A percentile compares a stretch with the other conserved stretches of the same genome.
These are phyloP conservation scores for Brachionus asplanchnoidis DNA, from an alignment of 1,140 invertebrate genomes.

Conservation along the genomic window DNA sequence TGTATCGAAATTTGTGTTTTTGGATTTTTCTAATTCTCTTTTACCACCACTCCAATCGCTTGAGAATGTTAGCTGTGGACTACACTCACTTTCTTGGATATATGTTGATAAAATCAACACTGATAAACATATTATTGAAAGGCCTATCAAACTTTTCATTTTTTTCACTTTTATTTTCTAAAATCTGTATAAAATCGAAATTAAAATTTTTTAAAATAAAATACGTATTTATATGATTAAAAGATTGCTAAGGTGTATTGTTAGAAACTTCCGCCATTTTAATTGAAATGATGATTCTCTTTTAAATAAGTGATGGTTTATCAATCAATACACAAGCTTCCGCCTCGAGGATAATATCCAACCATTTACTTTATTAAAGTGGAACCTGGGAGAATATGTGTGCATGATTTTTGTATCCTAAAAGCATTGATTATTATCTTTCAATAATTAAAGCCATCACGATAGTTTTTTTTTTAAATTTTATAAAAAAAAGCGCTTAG, in stretches of 20 bases:
- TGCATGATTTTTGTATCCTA: neutral
- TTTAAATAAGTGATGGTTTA: neutral
- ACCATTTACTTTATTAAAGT: neutral
- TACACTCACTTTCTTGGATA: neutral
- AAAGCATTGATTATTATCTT: neutral
- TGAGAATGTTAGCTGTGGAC: conserved; percentile 30
- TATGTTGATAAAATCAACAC: neutral
- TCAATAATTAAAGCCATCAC: neutral
- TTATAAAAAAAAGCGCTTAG: neutral
- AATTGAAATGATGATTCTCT: neutral
- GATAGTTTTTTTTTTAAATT: neutral
- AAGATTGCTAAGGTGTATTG: neutral
- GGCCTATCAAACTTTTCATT: neutral
- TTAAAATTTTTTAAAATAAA: neutral
- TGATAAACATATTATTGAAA: neutral
- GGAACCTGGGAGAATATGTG: neutral
- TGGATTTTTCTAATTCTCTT: conserved; percentile 2
- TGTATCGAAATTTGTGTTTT: neutral
- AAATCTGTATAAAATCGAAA: neutral
- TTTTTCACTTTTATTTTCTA: neutral
- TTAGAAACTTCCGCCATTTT: neutral
- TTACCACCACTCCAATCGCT: conserved; percentile 39
- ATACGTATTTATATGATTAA: neutral
- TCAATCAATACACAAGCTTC: neutral
- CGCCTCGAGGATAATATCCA: neutral